Evolutionary conservation across 2,113 vertebrate genomes (phyloP).

Genomic region (Salminus brasiliensis): DNA sequence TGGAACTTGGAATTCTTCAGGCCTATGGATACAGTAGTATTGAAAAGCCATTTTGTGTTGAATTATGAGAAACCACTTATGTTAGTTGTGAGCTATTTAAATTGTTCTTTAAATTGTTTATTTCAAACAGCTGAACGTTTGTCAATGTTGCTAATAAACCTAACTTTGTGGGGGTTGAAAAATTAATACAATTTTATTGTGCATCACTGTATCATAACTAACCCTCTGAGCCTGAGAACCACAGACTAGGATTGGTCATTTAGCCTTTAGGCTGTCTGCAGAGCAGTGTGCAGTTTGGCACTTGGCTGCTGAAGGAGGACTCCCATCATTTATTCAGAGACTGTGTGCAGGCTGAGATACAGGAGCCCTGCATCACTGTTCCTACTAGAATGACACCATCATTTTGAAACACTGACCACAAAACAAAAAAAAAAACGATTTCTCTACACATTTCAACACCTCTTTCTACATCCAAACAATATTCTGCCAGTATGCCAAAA

Average conservation of each 20-base stretch:
- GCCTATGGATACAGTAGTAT: too few relatives aligned
- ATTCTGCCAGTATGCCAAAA: neutral
- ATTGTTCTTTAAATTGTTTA: too few relatives aligned
- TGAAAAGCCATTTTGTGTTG: too few relatives aligned
- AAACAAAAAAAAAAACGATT: slow-evolving; percentile 22
- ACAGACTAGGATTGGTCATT: neutral
- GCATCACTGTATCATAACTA: neutral
- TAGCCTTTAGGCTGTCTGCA: slow-evolving; percentile 9
- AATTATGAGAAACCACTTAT: too few relatives aligned
- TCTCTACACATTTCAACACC: too few relatives aligned
- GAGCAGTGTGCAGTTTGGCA: slow-evolving; percentile 23
- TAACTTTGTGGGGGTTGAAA: too few relatives aligned
- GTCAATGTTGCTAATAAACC: too few relatives aligned
- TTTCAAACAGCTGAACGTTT: too few relatives aligned
- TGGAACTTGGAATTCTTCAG: too few relatives aligned
- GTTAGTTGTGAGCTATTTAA: too few relatives aligned
- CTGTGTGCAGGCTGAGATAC: slow-evolving; percentile 33
- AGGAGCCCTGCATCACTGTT: slow-evolving; percentile 29
- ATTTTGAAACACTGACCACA: slow-evolving; percentile 19
- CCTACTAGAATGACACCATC: slow-evolving; percentile 48
- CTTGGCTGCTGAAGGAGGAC: slow-evolving; percentile 52
- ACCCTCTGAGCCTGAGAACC: neutral
- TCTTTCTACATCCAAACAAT: neutral
- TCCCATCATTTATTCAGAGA: slow-evolving; percentile 64
- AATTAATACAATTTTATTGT: too few relatives aligned